A percentile compares a stretch with the other conserved stretches of the same genome.
Evolutionary conservation across 37 sponge, comb jelly and placozoan species (phyloP).

Genomic region (Bolinopsis microptera): DNA sequence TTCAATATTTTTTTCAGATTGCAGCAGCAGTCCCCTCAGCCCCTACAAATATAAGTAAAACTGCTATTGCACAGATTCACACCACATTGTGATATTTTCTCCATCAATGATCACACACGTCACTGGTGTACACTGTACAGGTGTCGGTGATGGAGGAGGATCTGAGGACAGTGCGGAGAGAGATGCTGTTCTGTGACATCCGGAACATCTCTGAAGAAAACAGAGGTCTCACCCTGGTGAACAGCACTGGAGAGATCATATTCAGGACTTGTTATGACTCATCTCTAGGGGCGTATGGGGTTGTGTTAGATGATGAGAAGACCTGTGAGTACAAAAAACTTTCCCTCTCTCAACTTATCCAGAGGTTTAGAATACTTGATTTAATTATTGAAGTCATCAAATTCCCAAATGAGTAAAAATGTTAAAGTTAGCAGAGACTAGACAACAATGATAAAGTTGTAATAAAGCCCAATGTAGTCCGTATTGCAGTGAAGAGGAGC

Average conservation of each 20-base stretch:
- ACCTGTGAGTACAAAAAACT: neutral
- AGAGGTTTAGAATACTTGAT: too few species aligned
- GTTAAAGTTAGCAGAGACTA: too few species aligned
- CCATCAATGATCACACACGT: too few species aligned
- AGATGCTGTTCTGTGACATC: constrained; percentile 22
- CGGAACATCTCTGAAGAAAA: neutral
- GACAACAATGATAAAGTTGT: too few species aligned
- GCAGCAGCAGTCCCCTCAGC: too few species aligned
- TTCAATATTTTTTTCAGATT: neutral
- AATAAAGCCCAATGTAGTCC: too few species aligned
- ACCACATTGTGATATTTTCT: too few species aligned
- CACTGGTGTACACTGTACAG: too few species aligned
- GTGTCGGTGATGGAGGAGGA: constrained; percentile 14
- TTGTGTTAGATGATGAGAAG: neutral
- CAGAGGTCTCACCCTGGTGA: neutral
- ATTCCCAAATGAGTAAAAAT: too few species aligned
- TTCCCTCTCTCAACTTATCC: neutral
- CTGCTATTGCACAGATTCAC: too few species aligned
- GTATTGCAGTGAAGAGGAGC: neutral
- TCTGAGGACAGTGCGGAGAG: neutral
- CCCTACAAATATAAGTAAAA: too few species aligned
- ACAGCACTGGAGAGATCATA: neutral
- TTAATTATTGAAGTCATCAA: too few species aligned
- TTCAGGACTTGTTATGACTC: constrained; percentile 3
- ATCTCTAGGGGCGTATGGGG: neutral